These are phyloP conservation scores for Agrotis ipsilon DNA, from an alignment of 2,888 invertebrate species.

Conservation along the genomic window DNA sequence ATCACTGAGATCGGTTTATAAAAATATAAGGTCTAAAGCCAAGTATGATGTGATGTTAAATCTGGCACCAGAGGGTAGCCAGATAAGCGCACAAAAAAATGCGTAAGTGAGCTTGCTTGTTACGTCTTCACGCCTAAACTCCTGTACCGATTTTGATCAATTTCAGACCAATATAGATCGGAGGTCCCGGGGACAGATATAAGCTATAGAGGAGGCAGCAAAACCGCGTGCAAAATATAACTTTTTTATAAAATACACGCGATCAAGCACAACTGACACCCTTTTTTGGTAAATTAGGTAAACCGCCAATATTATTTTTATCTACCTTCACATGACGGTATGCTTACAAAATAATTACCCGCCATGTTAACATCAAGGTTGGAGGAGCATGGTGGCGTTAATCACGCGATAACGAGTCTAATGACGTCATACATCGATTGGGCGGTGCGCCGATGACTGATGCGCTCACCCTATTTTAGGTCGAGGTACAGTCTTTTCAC, in stretches of 20 bases:
- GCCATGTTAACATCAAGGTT: conserved; percentile 32
- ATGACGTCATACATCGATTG: conserved; percentile 63
- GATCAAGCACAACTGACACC: conserved; percentile 2
- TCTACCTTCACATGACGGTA: background rate
- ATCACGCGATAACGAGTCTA: conserved; percentile 54
- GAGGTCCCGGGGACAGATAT: no score
- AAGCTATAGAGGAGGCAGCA: no score
- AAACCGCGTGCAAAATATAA: background rate
- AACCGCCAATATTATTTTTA: background rate
- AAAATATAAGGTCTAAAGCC: no score
- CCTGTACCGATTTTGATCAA: no score
- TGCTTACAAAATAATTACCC: conserved; percentile 37
- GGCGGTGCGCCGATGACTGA: conserved; percentile 49
- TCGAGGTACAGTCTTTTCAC: conserved; percentile 15
- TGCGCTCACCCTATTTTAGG: conserved; percentile 50
- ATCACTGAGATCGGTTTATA: no score
- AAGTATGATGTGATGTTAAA: no score
- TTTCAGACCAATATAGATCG: no score
- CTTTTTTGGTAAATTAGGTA: background rate
- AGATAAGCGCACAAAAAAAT: no score
- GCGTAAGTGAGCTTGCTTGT: no score
- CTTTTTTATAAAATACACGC: background rate
- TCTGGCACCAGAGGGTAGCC: no score
- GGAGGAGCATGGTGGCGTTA: conserved; percentile 47
- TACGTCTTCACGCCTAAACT: no score